These are phyloP conservation scores for Parambassis ranga DNA, from an alignment of 2,797 vertebrate species.

Conservation along the genomic window DNA sequence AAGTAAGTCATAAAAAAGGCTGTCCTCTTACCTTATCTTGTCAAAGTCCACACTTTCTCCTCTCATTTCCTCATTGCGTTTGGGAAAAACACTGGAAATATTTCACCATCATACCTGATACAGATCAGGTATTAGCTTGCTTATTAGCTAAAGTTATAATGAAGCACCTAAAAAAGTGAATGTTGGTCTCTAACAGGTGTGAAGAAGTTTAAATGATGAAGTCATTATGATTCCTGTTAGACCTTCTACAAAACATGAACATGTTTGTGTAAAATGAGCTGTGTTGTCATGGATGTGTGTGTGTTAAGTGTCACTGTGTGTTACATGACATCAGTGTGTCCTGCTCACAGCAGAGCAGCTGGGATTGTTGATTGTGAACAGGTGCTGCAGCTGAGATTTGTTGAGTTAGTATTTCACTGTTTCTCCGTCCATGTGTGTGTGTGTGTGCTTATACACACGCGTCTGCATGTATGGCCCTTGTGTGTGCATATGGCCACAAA, in stretches of 20 bases:
- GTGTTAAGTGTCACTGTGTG: slow-evolving; percentile 16
- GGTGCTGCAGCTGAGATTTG: slow-evolving; percentile 63
- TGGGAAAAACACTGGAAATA: no score
- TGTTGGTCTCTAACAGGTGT: no score
- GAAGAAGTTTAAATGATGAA: no score
- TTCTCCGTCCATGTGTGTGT: no score
- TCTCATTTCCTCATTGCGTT: slow-evolving; percentile 31
- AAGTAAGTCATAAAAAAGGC: slow-evolving; percentile 12
- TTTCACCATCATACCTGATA: not conserved
- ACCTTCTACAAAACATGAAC: no score
- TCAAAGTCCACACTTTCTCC: not conserved
- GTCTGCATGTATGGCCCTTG: slow-evolving; percentile 31
- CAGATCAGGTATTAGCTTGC: no score
- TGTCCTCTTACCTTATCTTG: not conserved
- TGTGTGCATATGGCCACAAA: slow-evolving; percentile 57
- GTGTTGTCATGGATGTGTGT: slow-evolving; percentile 14
- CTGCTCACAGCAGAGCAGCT: slow-evolving; percentile 54
- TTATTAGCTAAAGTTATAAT: no score
- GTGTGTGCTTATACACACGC: slow-evolving; percentile 42
- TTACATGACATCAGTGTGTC: slow-evolving; percentile 42
- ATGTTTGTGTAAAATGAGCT: slow-evolving; percentile 16
- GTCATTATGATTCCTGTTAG: no score
- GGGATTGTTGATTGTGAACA: slow-evolving; percentile 55
- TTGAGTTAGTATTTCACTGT: slow-evolving; percentile 31
- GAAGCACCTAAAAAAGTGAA: no score